Base-by-base conservation (phyloP, 30 jellyfish, hydroid and myxozoan genomes). In the Aurelia coerulea region DNA sequence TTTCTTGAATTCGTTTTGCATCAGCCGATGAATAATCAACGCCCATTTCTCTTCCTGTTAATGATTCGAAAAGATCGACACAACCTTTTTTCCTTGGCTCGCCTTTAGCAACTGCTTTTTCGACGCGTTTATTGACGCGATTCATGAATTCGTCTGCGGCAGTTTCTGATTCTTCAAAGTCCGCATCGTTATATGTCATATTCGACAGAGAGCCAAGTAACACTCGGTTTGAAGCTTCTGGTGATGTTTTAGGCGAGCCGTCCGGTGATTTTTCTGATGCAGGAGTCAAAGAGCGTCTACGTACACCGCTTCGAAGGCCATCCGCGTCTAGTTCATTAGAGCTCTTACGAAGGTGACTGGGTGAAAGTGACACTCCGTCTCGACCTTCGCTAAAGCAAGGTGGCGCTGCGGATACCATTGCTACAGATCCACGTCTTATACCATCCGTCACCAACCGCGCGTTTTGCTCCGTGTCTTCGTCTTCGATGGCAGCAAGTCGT, bases 341-440 rank as follows among this genome's bases (percentile, higher is more conserved):
- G 49, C 58, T 46, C 56, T 46, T 46, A 7, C 56, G 56, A 46
- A 46, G 56, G 56, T 46, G 56, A 0, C 37, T 41, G 39, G 16
- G 63, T 12, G 23, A 46, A 33, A 11, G n/a, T 49, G 35, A 37
- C 3, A 68, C 65, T 51, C 37, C 69, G 11, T 65, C 88, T 12
- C 5, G 66, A 15, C 39, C 76, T 14, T 79, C 60, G 14, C 73
- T 9, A 19, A 17, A 35, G 19, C 93, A 84, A 35, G 93, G 93
- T 5, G 93, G 93, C 4, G 93, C 88, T 35, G 93, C 93, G 0
- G 93, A 84, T 33, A 84, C 93, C 83, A 58, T 62, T 37, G 93
- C 93, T 9, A 84, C 81, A 33, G 93, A 84, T 13, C 93, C 93
- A 46, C 88, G 42, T 41, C 93, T 69, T 68, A 84, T 73, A 17